Percentiles rank a stretch among this genome's conserved stretches.
Conservation (phyloP, 2,113 vertebrate genomes). For the Bubo bubo region DNA sequence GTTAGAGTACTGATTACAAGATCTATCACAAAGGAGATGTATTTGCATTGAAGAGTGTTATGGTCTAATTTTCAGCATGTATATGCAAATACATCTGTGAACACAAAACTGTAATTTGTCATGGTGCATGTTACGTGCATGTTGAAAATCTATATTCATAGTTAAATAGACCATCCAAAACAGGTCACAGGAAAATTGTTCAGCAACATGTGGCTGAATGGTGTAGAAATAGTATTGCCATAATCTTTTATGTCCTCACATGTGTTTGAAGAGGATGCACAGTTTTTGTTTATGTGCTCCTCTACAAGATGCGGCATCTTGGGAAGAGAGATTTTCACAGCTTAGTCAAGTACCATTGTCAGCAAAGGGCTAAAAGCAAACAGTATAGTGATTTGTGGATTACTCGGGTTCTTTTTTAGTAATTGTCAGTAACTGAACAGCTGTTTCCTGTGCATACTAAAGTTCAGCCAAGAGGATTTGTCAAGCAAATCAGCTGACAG, state of each 20-base stretch:
- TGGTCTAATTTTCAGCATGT: not conserved
- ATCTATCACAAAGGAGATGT: not conserved
- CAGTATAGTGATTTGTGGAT: not conserved
- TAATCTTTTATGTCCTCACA: not conserved
- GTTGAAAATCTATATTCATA: not conserved
- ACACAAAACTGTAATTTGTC: not conserved
- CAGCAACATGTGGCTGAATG: not conserved
- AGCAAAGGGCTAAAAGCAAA: not conserved
- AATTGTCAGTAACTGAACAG: not conserved
- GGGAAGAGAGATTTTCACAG: not conserved
- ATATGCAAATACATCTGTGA: not conserved
- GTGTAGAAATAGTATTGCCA: not conserved
- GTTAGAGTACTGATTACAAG: not conserved
- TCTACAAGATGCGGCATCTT: not conserved
- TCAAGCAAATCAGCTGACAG: not conserved
- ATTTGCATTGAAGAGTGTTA: not conserved
- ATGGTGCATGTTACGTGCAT: rapidly evolving
- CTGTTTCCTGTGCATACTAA: not conserved
- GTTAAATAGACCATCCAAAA: not conserved
- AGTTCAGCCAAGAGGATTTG: slow-evolving; percentile 15
- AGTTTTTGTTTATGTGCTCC: not conserved
- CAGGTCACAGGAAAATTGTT: not conserved
- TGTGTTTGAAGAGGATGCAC: not conserved
- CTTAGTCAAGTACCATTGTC: not conserved
- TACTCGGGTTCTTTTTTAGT: not conserved